Conservation (phyloP, 1,140 invertebrate genomes). For the Trigoniulus corallinus region DNA sequence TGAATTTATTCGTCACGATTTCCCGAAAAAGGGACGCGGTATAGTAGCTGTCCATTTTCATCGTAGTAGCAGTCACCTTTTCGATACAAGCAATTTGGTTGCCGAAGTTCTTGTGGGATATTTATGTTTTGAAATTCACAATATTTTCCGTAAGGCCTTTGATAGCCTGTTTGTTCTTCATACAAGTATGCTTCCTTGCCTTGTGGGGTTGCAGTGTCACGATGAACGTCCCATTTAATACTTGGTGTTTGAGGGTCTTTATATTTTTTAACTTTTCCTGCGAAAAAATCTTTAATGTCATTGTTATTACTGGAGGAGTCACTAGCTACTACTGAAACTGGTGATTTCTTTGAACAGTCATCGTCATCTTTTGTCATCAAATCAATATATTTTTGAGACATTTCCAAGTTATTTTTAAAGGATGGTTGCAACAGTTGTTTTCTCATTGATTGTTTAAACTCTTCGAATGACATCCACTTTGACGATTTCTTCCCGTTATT, state of each 20-base stretch:
- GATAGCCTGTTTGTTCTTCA: neutral
- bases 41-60: neutral
- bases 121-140: neutral
- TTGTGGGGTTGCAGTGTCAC: neutral
- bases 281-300: neutral
- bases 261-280: neutral
- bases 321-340: too few species aligned
- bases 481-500: neutral
- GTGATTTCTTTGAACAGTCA: neutral
- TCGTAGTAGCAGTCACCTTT: neutral
- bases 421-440: neutral
- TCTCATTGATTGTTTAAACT: neutral
- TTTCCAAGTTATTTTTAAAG: neutral
- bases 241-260: neutral
- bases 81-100: neutral
- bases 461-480: neutral
- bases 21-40: neutral
- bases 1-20: too few species aligned
- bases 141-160: neutral
- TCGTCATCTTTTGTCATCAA: too few species aligned
- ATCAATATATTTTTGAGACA: too few species aligned
- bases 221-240: neutral
- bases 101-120: neutral
- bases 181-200: neutral
- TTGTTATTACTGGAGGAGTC: too few species aligned